phyloP scores from a whole-genome alignment of 2,113 vertebrate genomes.

The Sprattus sprattus region DNA sequence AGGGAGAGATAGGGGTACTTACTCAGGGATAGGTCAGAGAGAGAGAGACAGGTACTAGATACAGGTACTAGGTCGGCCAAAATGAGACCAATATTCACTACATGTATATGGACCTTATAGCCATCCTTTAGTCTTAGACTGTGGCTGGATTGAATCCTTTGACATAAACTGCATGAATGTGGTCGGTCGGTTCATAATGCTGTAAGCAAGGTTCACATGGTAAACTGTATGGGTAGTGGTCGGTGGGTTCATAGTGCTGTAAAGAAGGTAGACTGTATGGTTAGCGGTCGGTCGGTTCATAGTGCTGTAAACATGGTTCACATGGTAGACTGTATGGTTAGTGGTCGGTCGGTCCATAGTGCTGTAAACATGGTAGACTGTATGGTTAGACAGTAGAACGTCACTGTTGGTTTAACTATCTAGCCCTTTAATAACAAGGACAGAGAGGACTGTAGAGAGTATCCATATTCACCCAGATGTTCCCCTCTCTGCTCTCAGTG shows the following conservation, averaged over 20 bases:
- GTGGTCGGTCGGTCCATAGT: neutral
- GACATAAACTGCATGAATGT: neutral
- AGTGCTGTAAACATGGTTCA: neutral
- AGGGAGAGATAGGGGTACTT: neutral
- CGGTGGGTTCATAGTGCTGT: neutral
- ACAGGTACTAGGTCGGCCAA: too few relatives aligned
- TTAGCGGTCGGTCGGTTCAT: neutral
- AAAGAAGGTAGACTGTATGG: too few relatives aligned
- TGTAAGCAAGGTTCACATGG: neutral
- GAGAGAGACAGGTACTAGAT: too few relatives aligned
- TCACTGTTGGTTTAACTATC: too few relatives aligned
- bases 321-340: too few relatives aligned
- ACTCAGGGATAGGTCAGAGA: neutral
- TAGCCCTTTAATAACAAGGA: neutral
- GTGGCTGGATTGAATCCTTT: neutral
- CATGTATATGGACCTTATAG: neutral
- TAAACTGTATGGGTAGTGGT: neutral
- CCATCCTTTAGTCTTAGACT: neutral
- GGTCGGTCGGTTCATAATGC: neutral
- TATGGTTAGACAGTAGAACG: too few relatives aligned
- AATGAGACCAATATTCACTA: neutral
- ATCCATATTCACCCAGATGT: neutral
- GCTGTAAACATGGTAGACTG: neutral
- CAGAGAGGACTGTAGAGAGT: neutral
- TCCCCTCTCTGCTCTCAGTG: constrained; percentile 59